Evolutionary conservation across 2,888 invertebrate species (phyloP).

Genomic region (Tetropium fuscum): DNA sequence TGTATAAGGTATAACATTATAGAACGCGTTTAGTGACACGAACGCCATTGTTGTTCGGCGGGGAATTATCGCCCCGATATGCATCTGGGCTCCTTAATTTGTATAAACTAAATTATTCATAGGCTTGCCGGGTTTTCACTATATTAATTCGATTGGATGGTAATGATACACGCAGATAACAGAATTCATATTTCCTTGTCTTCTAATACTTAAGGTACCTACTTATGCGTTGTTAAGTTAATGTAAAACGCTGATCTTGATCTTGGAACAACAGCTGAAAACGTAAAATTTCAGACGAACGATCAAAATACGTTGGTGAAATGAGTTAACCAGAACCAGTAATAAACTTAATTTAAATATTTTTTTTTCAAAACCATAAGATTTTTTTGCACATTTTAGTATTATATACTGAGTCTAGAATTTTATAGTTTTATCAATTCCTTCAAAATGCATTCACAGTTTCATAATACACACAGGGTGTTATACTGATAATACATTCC

Average conservation of each 20-base stretch:
- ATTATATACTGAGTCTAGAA: too few species aligned
- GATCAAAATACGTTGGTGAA: too few species aligned
- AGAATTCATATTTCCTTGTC: not conserved
- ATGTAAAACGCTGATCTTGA: not conserved
- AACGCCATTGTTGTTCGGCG: constrained; percentile 39
- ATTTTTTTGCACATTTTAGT: too few species aligned
- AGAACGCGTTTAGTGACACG: constrained; percentile 36
- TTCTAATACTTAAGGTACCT: constrained; percentile 1
- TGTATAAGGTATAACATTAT: constrained; percentile 40
- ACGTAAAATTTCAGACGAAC: not conserved
- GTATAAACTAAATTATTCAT: constrained; percentile 22
- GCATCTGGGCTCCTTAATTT: constrained; percentile 19
- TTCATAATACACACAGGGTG: too few species aligned
- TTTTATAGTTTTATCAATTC: too few species aligned
- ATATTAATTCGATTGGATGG: constrained; percentile 9
- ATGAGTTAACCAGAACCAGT: too few species aligned
- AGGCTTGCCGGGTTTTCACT: constrained; percentile 16
- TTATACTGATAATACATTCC: too few species aligned
- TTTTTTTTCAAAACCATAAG: too few species aligned
- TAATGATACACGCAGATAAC: constrained; percentile 4
- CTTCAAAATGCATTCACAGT: too few species aligned
- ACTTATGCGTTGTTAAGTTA: not conserved
- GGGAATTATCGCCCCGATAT: constrained; percentile 20
- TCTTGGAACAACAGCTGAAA: not conserved
- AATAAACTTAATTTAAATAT: too few species aligned